These are phyloP conservation scores for Dicrostonyx torquatus DNA, from an alignment of 2,797 vertebrate genomes.

Conservation along the genomic window DNA sequence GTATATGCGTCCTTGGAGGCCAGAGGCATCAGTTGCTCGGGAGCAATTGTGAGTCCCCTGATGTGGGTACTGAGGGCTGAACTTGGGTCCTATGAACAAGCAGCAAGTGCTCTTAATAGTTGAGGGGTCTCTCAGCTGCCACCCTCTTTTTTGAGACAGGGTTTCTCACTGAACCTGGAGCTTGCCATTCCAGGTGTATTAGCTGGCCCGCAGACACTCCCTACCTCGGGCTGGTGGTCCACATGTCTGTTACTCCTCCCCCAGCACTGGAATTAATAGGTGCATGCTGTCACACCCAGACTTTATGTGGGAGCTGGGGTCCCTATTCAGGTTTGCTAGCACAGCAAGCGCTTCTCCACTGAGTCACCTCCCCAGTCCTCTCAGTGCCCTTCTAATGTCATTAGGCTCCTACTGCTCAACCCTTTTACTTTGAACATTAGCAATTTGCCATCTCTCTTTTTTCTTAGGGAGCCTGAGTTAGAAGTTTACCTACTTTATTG, in stretches of 20 bases:
- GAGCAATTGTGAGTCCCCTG: neutral
- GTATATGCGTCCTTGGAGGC: neutral
- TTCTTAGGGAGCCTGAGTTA: neutral
- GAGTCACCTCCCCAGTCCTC: too few species aligned
- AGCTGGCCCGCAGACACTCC: neutral
- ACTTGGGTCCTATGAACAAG: neutral
- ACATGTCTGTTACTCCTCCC: neutral
- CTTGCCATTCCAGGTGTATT: neutral
- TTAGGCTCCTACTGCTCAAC: neutral
- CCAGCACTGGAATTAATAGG: neutral
- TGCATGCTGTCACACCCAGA: neutral
- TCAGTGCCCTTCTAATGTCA: neutral
- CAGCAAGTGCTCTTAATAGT: neutral
- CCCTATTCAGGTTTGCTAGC: neutral
- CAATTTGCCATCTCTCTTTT: neutral
- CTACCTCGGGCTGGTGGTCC: neutral
- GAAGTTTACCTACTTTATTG: neutral
- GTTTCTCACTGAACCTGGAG: neutral
- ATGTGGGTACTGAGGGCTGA: neutral
- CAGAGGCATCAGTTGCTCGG: too few species aligned
- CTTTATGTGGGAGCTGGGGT: neutral
- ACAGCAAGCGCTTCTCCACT: neutral
- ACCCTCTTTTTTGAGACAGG: neutral
- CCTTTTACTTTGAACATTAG: neutral
- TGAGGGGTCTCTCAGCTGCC: neutral